Base-by-base conservation (phyloP, 2,113 vertebrate species). In the Perca schrenkii region DNA sequence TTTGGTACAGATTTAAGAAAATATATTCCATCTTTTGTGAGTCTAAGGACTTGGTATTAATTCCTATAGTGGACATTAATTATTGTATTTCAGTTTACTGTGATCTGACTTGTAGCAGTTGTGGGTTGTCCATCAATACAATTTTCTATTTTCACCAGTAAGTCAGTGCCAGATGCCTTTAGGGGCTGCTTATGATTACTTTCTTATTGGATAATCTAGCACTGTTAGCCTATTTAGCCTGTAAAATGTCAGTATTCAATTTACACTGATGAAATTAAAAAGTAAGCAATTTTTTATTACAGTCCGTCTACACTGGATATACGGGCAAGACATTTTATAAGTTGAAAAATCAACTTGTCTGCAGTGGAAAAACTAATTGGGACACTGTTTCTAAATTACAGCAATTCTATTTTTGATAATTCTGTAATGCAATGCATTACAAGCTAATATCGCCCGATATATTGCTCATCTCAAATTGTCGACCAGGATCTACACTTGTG, bases 141-240 rank as follows among this genome's bases (percentile, higher is more conserved):
- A 62, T 57, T 19, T 58, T n/a, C 16, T 28, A 2, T 71, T 68
- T 68, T 40, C 46, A 10, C 14, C 2, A 50, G 19, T 52, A 58
- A 56, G 65, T 61, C 34, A 65, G 66, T 67, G 1, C 28, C 19
- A 61, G 40, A 34, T 34, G 25, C 46, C 52, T 22, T 78, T 21
- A 15, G 46, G 13, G 28, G 12, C 25, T 43, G 53, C 15, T 3
- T 65, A 53, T 77, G 31, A 49, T 86, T 74, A 54, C 54, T 8
- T 54, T 49, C 13, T 28, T 74, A 61, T 49, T 75, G 47, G 65
- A 70, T 80, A 61, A 74, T 54, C 68, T 71, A 19, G 15, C 50
- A 52, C 57, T 69, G 13, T 43, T 31, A 34, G 8, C 43, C 11
- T 34, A 61, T 60, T 62, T 4, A 61, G 15, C 28, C 46, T 31